Base-by-base conservation (phyloP, 2,797 vertebrate genomes). In the Onychomys torridus region DNA sequence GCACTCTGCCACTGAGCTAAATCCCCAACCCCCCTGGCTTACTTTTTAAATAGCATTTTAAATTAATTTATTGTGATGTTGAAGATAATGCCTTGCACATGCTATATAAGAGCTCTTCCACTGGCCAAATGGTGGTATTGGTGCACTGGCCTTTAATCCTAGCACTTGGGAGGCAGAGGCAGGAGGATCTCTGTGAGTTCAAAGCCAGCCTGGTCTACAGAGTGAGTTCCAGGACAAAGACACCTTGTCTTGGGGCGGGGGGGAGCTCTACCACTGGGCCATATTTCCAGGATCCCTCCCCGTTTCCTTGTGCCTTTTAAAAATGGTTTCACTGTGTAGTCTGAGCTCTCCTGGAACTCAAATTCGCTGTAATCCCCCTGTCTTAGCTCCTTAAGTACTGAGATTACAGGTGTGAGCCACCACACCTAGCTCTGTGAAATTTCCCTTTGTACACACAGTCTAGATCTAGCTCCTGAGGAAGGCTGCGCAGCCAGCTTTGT, bases 381-480 rank as follows among this genome's bases (percentile, higher is more conserved):
- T 43, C 3, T 32, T 75, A 89, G 52, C 27, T 89, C 29, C 55
- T 23, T 59, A 59, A 89, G n/a, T 75, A 32, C 17, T 59, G 43
- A 43, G 55, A 76, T 75, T 89, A 61, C 55, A 76, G 37, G 55
- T 88, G n/a, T 88, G 69, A 75, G 4, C 21, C 6, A 27, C 6
- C 29, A 25, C 34, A 32, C 55, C 55, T 43, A 57, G 71, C 37
- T 61, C 61, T 71, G 37, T 97, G 73, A 92, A 83, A 86, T 61
- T 19, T 76, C 10, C 34, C 43, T 96, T 61, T 59, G 16, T 90
- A 8, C 85, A 25, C 3, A 61, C 37, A 94, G 55, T 43, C 79
- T 89, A 91, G 40, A 23, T 92, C 5, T 93, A 73, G 46, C 49
- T 96, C 14, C 32, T 34, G 52, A 95, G 79, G 46, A 85, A 89